Conservation (phyloP, 2,888 invertebrate genomes). For the Nomada goodeniana region DNA sequence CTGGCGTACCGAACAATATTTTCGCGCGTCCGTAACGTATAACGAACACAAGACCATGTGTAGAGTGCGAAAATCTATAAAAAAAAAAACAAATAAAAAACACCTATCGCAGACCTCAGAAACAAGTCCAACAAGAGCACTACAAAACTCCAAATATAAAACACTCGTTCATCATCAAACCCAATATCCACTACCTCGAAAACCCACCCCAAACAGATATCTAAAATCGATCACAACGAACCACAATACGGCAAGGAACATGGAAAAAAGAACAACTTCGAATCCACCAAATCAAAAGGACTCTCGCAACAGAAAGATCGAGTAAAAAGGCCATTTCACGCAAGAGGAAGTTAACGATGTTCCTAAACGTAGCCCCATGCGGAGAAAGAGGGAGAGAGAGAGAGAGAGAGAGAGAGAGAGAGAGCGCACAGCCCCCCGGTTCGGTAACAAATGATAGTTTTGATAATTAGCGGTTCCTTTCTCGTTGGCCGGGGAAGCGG, state of each 20-base stretch:
- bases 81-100: no score
- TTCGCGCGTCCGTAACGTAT: no score
- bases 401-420: background rate
- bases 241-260: background rate
- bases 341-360: constrained; percentile 46
- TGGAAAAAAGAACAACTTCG: background rate
- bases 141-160: no score
- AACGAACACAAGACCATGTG: no score
- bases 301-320: background rate
- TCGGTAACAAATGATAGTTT: constrained; percentile 81
- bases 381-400: background rate
- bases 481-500: constrained; percentile 12
- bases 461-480: constrained; percentile 82
- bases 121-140: no score
- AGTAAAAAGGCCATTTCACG: constrained; percentile 42
- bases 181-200: background rate
- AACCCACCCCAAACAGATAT: background rate
- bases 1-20: no score
- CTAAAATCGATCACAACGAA: background rate
- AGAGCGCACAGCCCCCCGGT: constrained; percentile 36
- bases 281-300: background rate
- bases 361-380: constrained; percentile 56
- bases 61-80: no score
- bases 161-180: background rate
- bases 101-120: no score